phyloP scores from a whole-genome alignment of 2,797 vertebrate species.

The Tragopan temminckii region DNA sequence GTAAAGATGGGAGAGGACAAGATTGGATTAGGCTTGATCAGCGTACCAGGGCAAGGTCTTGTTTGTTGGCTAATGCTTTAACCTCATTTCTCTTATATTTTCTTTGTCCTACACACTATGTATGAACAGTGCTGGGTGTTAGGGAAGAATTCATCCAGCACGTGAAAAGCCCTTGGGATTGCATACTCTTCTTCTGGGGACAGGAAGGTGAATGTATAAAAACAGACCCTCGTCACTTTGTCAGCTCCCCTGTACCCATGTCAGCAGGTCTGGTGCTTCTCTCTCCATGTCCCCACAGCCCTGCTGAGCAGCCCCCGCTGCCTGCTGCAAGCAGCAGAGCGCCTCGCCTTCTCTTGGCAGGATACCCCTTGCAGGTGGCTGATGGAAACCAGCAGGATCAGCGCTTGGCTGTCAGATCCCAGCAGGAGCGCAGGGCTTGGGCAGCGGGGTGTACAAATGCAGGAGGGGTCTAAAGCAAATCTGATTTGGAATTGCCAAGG shows the following conservation, averaged over 20 bases:
- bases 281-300: not conserved
- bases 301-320: not conserved
- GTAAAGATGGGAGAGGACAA: not conserved
- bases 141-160: not conserved
- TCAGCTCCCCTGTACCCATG: not conserved
- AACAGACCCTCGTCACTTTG: not conserved
- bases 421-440: not conserved
- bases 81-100: not conserved
- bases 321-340: not conserved
- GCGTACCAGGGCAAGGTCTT: accelerated
- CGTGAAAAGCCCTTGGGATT: not conserved
- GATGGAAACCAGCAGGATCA: not conserved
- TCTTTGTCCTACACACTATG: accelerated
- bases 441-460: not conserved
- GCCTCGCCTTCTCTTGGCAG: accelerated
- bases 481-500: not conserved
- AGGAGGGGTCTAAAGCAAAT: constrained; percentile 3
- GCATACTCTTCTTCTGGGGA: not conserved
- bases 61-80: not conserved
- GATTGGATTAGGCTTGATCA: not conserved
- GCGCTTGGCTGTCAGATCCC: constrained; percentile 15
- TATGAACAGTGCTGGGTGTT: not conserved
- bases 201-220: not conserved
- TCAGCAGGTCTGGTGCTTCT: not conserved
- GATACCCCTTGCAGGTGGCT: not conserved